A percentile compares a stretch with the other conserved stretches of the same genome.
Evolutionary conservation across 2,797 vertebrate species (phyloP).

Genomic region (Mormyrops attenuatus): DNA sequence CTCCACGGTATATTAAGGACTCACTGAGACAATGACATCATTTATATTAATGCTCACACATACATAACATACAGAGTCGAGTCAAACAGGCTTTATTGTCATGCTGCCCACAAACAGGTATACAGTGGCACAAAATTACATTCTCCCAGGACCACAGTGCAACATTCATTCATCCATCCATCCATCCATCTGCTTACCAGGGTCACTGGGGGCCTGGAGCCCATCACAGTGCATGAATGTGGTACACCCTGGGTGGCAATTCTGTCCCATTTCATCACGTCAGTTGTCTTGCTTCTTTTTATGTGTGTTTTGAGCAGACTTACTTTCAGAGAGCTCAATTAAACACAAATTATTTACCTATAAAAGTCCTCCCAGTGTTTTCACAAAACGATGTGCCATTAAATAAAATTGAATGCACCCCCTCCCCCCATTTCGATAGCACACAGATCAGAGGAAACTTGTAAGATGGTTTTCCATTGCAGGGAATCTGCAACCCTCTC

Average conservation of each 20-base stretch:
- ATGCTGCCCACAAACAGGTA: neutral
- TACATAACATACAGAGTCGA: neutral
- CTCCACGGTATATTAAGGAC: neutral
- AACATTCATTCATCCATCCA: neutral
- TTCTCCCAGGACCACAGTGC: neutral
- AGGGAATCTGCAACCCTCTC: conserved; percentile 36
- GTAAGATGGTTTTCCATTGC: conserved; percentile 39
- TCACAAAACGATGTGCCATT: conserved; percentile 53
- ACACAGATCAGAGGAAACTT: conserved; percentile 48
- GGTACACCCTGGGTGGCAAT: conserved; percentile 28
- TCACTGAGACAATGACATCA: neutral
- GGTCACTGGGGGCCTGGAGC: too few species aligned
- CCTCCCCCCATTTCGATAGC: conserved; percentile 49
- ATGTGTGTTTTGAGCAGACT: conserved; percentile 47
- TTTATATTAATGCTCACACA: neutral
- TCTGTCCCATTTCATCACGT: conserved; percentile 53
- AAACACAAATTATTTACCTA: conserved; percentile 65
- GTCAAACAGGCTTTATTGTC: neutral
- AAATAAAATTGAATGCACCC: conserved; percentile 50
- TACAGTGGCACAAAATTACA: neutral
- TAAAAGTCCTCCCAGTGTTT: conserved; percentile 57
- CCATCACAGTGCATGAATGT: too few species aligned
- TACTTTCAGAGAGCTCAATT: conserved; percentile 54
- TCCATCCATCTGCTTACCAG: neutral
- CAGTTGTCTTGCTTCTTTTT: conserved; percentile 40